Evolutionary conservation across 2,113 vertebrate species (phyloP), one percentile per base, ranked within the genome.

Genomic region (Andinoacara biseriatus): DNA sequence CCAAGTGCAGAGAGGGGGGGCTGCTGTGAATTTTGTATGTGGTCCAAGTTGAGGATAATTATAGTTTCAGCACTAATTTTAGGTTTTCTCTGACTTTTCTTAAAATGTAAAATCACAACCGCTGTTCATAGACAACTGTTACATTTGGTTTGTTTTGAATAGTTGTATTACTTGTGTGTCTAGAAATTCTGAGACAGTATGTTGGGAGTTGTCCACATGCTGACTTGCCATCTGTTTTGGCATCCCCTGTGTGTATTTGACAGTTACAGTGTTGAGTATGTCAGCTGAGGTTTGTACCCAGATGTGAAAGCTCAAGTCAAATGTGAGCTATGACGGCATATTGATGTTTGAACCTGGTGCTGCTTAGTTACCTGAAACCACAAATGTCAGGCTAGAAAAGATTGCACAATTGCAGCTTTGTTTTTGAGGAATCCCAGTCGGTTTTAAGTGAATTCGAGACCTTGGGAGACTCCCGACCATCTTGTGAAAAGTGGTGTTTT

Each of bases 201-300:
- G 85, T 81, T 83, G n/a, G 17, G 58, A 83, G 54, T 72, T 86
- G 86, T 69, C 69, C 86, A 20, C 26, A 33, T 31, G 77, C 81
- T 69, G 10, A 6, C 7, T 14, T 65, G 57, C 82, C 67, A 89
- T 22, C 46, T 24, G 29, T 17, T 49, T 38, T 54, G 46, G 20
- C 38, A 56, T 81, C 54, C 26, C 72, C 26, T 59, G 20, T 31
- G 22, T 72, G 49, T 43, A 40, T 69, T 10, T 80, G 82, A 76
- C 78, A 85, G 74, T 43, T 35, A 11, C 40, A 56, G 38, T 40
- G 4, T 31, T 52, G 67, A 72, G n/a, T 72, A 24, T n/a, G 67
- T 72, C 26, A 9, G 5, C 26, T 56, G 29, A 72, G 49, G 24
- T 58, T 58, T 38, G 52, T 67, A 31, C n/a, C 33, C 38, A 20